A percentile compares a stretch with the other conserved stretches of the same genome.
Conservation (phyloP, 2,797 vertebrate genomes). For the Ataeniobius toweri region DNA sequence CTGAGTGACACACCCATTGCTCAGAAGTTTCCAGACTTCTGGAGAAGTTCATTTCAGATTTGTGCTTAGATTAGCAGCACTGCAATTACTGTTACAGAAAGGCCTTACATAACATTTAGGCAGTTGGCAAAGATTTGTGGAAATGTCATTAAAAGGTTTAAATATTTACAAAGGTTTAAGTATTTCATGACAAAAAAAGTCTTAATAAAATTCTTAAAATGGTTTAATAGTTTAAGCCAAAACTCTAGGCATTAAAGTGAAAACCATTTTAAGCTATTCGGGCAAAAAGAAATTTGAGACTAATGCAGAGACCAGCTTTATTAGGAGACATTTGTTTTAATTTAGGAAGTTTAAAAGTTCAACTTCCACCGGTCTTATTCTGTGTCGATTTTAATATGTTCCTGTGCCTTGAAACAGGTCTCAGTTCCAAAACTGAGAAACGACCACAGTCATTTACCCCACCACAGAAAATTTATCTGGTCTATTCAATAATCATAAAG, state of each 20-base stretch:
- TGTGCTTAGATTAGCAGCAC: background rate
- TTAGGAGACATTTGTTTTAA: no score
- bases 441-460: background rate
- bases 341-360: no score
- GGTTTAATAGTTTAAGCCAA: no score
- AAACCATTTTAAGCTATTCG: background rate
- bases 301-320: background rate
- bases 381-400: background rate
- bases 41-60: conserved; percentile 5
- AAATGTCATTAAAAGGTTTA: background rate
- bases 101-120: background rate
- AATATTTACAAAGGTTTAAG: background rate
- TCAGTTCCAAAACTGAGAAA: background rate
- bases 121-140: background rate
- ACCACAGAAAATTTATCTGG: background rate
- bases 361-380: background rate
- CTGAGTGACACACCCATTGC: conserved; percentile 20
- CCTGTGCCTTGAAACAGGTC: background rate
- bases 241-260: background rate
- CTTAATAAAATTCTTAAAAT: background rate
- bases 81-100: background rate
- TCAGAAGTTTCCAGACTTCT: conserved; percentile 19
- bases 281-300: background rate
- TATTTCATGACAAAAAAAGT: background rate
- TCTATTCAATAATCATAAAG: background rate